Percentiles rank a stretch among this genome's conserved stretches.
Conservation (phyloP, 2,797 vertebrate genomes). For the Danio choprae region DNA sequence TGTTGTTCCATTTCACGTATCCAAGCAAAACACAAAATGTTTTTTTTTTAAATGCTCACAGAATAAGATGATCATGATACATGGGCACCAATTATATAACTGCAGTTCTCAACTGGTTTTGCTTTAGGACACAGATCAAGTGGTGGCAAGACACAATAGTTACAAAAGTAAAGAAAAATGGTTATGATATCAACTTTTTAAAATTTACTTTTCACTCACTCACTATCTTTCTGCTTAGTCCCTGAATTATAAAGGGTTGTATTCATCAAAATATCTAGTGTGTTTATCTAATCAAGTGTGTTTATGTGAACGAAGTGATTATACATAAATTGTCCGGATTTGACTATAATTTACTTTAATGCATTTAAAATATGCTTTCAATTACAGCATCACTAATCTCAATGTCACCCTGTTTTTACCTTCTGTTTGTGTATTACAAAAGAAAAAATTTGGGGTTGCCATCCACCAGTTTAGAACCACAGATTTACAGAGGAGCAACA, state of each 20-base stretch:
- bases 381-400: not conserved
- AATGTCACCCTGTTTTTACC: not conserved
- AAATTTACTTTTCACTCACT: not conserved
- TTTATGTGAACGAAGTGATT: not conserved
- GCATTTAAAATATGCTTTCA: not conserved
- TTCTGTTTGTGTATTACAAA: not conserved
- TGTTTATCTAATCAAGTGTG: not conserved
- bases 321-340: not conserved
- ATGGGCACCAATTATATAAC: not conserved
- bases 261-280: too few relatives aligned
- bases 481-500: not conserved
- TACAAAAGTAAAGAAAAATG: not conserved
- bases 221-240: too few relatives aligned
- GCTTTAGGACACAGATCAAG: not conserved
- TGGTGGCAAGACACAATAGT: not conserved
- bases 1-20: constrained; percentile 6
- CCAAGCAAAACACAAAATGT: not conserved
- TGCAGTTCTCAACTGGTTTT: not conserved
- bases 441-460: constrained; percentile 2
- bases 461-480: constrained; percentile 7
- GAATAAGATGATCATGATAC: constrained; percentile 20
- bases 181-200: not conserved
- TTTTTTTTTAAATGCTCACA: constrained; percentile 16
- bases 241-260: too few relatives aligned
- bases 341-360: not conserved